phyloP scores from a whole-genome alignment of 2,797 vertebrate genomes.

The Lepidocolaptes lacrymiger region DNA sequence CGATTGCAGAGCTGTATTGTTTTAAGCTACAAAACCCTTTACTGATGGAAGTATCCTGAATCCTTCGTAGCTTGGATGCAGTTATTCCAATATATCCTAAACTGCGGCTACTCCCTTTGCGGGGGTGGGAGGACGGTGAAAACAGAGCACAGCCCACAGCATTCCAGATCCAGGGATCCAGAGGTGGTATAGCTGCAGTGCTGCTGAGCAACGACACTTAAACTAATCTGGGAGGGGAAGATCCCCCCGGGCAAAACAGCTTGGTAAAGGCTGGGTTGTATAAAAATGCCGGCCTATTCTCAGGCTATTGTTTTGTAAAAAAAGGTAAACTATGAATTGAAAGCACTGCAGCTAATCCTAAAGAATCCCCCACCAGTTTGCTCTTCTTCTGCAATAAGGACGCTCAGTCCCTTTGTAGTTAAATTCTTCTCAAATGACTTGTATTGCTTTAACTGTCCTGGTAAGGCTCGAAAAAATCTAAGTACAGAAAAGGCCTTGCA shows the following conservation, averaged over 20 bases:
- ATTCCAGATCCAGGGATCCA: not conserved
- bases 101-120: not conserved
- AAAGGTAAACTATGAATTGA: conserved; percentile 25
- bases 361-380: not conserved
- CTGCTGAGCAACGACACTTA: not conserved
- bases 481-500: conserved; percentile 17
- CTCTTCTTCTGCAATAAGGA: not conserved
- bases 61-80: not conserved
- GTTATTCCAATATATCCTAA: not conserved
- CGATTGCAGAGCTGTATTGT: not conserved
- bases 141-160: not conserved
- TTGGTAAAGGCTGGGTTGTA: not conserved
- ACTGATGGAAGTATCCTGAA: not conserved
- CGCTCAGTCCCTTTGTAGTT: not conserved
- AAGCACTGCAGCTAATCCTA: not conserved
- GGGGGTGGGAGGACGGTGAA: not conserved
- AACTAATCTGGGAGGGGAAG: not conserved
- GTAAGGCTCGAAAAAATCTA: conserved; percentile 19
- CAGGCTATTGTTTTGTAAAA: conserved; percentile 8
- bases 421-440: conserved; percentile 66
- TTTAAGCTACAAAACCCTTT: not conserved
- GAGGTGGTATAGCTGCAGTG: not conserved
- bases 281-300: not conserved
- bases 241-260: conserved; percentile 10
- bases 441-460: conserved; percentile 23